Evolutionary conservation across 2,797 vertebrate species (phyloP), one percentile per base, ranked within the genome.

Genomic region (Meda fulgida): DNA sequence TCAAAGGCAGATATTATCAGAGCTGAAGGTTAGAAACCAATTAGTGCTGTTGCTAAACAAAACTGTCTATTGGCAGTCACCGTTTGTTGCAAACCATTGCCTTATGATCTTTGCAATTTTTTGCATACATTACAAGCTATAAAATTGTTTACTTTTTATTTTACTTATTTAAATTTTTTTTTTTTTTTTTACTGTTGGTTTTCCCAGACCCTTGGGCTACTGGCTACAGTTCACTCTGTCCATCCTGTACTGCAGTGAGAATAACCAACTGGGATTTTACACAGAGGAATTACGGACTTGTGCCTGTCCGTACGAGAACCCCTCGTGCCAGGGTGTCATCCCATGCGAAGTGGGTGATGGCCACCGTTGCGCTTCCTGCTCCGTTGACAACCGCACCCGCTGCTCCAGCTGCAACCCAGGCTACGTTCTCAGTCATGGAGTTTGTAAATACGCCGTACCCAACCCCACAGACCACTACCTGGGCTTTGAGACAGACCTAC

Each of bases 381-480:
- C 97, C 0, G 40, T 91, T 0, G 97, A 99, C 89, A 99, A 99
- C 89, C 96, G 96, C 19, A 98, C 97, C 0, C 96, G 98, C 80
- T 99, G 98, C 18, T 97, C 97, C 6, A 89, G 92, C 92, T 99
- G 98, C 83, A 98, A 99, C 82, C 88, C 91, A 0, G 96, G 98
- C 86, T 98, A 97, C 89, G 95, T 96, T 90, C 91, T 98, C 58
- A 97, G 96, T 91, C 98, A 99, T 86, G 98, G 98, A 0, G 84
- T 88, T 53, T 99, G 98, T 90, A 95, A 96, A 43, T 96, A 97
- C 0, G 96, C 97, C 1, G 97, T 98, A 29, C 97, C 98, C 0
- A 97, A 99, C 91, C 96, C 97, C 0, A 98, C 97, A 0, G 97
- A 99, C 85, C 97, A 97, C 81, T 99, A 98, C 88, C 95, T 99